These are phyloP conservation scores for Coregonus clupeaformis DNA, from an alignment of 2,113 vertebrate genomes.

Conservation along the genomic window DNA sequence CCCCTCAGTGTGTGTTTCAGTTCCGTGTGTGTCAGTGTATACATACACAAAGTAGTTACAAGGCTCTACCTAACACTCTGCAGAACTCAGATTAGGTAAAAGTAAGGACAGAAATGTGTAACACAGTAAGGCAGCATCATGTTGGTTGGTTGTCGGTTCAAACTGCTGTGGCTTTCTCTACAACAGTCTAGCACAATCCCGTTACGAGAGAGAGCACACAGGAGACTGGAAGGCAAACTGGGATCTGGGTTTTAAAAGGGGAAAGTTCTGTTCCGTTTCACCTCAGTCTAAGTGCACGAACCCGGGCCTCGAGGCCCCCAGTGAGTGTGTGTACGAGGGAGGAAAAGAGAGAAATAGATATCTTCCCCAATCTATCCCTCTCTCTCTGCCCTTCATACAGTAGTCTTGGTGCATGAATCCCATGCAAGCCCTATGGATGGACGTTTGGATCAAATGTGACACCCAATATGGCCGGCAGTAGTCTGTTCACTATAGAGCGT, in stretches of 20 bases:
- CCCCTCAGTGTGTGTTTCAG: conserved; percentile 6
- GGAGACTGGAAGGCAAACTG: conserved; percentile 49
- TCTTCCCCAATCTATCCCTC: conserved; percentile 16
- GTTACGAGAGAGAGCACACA: conserved; percentile 21
- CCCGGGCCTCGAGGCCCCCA: conserved; percentile 12
- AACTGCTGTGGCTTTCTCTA: conserved; percentile 22
- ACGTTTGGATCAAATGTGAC: conserved; percentile 25
- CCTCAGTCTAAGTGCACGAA: conserved; percentile 3
- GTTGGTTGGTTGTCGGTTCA: conserved; percentile 38
- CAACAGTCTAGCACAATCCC: conserved; percentile 2
- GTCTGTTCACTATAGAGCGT: neutral
- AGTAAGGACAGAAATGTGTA: conserved; percentile 48
- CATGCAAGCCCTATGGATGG: conserved; percentile 31
- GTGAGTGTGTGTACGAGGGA: conserved; percentile 15
- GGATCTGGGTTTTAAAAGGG: conserved; percentile 46
- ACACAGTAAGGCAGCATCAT: conserved; percentile 93
- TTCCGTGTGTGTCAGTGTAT: conserved; percentile 38
- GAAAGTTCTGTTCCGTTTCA: conserved; percentile 28
- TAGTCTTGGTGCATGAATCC: conserved; percentile 37
- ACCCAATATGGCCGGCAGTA: conserved; percentile 10
- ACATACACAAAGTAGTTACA: conserved; percentile 24
- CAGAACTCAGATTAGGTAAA: conserved; percentile 22
- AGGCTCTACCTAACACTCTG: conserved; percentile 33
- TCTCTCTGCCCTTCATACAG: conserved; percentile 8
- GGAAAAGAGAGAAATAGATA: conserved; percentile 35